Base-by-base conservation (phyloP, 2,888 invertebrate species). In the Uropetala carovei region DNA sequence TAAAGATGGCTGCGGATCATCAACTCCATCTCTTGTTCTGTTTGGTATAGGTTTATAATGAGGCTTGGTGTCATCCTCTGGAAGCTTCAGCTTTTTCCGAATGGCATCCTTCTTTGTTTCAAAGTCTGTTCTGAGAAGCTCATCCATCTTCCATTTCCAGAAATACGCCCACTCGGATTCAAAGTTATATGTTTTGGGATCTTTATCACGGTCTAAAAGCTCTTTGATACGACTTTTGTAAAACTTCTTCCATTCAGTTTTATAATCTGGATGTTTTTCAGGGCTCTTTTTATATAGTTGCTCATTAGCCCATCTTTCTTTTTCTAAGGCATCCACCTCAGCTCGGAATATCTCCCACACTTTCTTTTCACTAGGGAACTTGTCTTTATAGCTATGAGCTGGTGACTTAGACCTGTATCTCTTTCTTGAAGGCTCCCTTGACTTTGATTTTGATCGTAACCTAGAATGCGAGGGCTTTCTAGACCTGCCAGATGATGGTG, bases 201-300 rank as follows among this genome's bases (percentile, higher is more conserved):
- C 98, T 94, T 97, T 97, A 91, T 97, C 97, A 94, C 95, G 96
- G 95, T 96, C 95, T 94, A 97, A 97, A 92, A 98, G 95, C 95
- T 98, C 98, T 94, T 97, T 97, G 94, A 97, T 98, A 0, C 98
- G 96, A 14, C 96, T 96, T 94, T 98, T 98, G 98, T 98, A 98
- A 94, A 98, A 98, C 94, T 97, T 97, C 94, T 98, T 98, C 98
- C 98, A 98, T 94, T 98, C 98, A 86, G 98, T 98, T 0, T 98
- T 97, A 94, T 98, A 98, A 5, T 97, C 96, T 0, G 98, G 98
- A 95, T 98, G 98, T 93, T 98, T 98, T 94, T 98, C 98, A 0
- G 98, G 98, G 94, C 97, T 97, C 94, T 97, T 97, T 94, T 98
- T 97, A 94, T 98, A 97, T 93, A 97, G 97, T 92, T 97, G 97